Evolutionary conservation across 2,797 vertebrate genomes (phyloP), one percentile per base, ranked within the genome.

Genomic region (Sebastolobus alascanus): DNA sequence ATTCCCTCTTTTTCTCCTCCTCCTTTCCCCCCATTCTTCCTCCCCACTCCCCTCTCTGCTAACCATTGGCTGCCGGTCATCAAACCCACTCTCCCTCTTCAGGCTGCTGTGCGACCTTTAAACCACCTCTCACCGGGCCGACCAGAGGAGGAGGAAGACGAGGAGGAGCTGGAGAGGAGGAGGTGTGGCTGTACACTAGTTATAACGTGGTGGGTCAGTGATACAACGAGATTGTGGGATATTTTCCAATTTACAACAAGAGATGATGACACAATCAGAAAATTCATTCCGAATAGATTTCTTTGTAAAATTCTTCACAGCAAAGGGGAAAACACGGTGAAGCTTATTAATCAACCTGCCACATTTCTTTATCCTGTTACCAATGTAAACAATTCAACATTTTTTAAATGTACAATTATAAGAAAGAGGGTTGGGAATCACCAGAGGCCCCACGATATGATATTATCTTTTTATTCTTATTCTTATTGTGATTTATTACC

Each of bases 81-180:
- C 76, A 80, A 79, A 20, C 65, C 68, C 67, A 22, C 77, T 61
- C 61, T 40, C 54, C 20, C 65, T 60, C 77, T 75, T 68, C 2
- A 13, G 46, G 70, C 68, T 35, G 73, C 69, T 33, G 40, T 33
- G 5, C 18, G 77, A 86, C 89, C 89, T 87, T 89, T 82, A 78
- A 84, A 90, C 55, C 77, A 76, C 61, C 77, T 73, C 66, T 75
- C 20, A 27, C 25, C 65, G 35, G 10, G 54, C 66, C 27, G 4
- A 10, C 40, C n/a, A 5, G 61, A 80, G 55, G 37, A 68, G 73
- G 75, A 80, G 63, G 75, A 64, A 46, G 60, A 80, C 54, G 37
- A 65, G 68, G 77, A 81, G 66, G 77, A 68, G 77, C 64, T 6
- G 38, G 11, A 67, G 66, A 18, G 16, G 67, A 25, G 54, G 37